phyloP scores from a whole-genome alignment of 2,888 invertebrate genomes.

The Lydus trimaculatus region DNA sequence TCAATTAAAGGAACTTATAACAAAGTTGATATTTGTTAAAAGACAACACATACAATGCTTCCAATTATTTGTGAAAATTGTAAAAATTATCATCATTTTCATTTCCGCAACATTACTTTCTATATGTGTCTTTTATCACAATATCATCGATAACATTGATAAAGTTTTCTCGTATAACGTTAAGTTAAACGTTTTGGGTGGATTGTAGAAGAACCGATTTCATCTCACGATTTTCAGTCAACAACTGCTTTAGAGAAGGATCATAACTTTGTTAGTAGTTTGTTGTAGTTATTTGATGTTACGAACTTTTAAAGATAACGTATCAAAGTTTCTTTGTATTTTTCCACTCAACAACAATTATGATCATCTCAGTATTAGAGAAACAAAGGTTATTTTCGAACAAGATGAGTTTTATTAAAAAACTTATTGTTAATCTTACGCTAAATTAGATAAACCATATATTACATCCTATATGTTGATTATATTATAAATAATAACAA shows the following conservation, averaged over 20 bases:
- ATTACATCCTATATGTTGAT: too few species aligned
- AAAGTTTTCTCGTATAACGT: constrained; percentile 16
- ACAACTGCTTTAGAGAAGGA: constrained; percentile 27
- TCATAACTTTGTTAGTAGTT: constrained; percentile 41
- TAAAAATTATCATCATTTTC: not conserved
- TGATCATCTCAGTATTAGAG: too few species aligned
- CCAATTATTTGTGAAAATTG: too few species aligned
- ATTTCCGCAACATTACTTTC: not conserved
- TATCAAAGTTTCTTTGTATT: not conserved
- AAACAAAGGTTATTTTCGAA: too few species aligned
- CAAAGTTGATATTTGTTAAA: not conserved
- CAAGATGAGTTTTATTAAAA: too few species aligned
- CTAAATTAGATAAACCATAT: too few species aligned
- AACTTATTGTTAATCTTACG: too few species aligned
- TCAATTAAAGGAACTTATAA: too few species aligned
- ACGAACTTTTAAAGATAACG: constrained; percentile 27
- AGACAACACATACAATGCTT: too few species aligned
- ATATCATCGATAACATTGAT: not conserved
- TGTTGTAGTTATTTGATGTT: constrained; percentile 31
- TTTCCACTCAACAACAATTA: too few species aligned
- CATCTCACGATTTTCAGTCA: constrained; percentile 27
- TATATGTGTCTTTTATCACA: not conserved
- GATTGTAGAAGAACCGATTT: too few species aligned
- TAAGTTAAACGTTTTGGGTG: constrained; percentile 15
- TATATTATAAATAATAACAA: not conserved